Base-by-base conservation (phyloP, 2,113 vertebrate species). In the Odontophorus gujanensis region DNA sequence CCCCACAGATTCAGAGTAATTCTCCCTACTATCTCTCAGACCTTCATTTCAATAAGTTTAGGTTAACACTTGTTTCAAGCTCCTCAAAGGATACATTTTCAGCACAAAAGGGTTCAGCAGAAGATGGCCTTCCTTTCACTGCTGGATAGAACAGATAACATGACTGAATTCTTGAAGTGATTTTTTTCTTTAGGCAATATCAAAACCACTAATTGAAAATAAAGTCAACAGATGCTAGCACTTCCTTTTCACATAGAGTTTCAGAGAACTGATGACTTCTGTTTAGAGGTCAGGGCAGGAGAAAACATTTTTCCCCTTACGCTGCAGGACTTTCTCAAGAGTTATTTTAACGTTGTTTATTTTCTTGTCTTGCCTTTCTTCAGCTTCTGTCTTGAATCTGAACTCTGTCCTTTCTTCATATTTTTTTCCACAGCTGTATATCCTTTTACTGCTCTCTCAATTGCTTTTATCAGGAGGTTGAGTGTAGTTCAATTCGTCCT, bases 311-410 rank as follows among this genome's bases (percentile, higher is more conserved):
- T 93, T 66, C 62, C 80, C 66, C 62, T 94, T 95, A 89, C 47
- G 36, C 76, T 81, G 68, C 85, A 95, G 47, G 85, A 92, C 50
- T 91, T 95, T 72, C 51, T 71, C 68, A 95, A 92, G 72, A 92
- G 50, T 50, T 89, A 91, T 87, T 96, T 87, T 89, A 91, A 82
- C 80, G 28, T 48, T 96, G 72, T 93, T 96, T 95, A 88, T 94
- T 94, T 85, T 85, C 81, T 92, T 92, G 67, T 13, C 40, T 95
- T 74, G 66, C 22, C 63, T 93, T 92, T 89, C 66, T 79, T 82
- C 55, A 82, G 42, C 32, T 91, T 83, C 79, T 85, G 63, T 65
- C 85, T 96, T 88, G 92, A 92, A 95, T 91, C 65, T 95, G 95
- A 93, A 91, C 91, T 95, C 79, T 92, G 91, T 72, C 65, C 93